A percentile compares a stretch with the other conserved stretches of the same genome.
These are phyloP conservation scores for Coregonus ussuriensis DNA, from an alignment of 2,797 vertebrate species.

Conservation along the genomic window DNA sequence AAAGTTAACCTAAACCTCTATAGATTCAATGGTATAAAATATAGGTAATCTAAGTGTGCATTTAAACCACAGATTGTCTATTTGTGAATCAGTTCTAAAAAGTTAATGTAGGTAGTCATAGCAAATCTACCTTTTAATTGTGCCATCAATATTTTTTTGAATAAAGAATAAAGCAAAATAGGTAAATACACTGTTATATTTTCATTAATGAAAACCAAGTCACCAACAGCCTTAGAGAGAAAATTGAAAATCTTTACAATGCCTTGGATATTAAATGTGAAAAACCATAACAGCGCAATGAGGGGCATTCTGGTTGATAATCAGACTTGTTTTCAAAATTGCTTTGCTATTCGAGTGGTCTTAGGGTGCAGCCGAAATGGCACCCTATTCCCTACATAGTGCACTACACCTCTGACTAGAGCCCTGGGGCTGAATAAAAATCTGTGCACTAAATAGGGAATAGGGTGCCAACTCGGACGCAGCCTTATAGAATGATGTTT, in stretches of 20 bases:
- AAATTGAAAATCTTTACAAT: conserved; percentile 35
- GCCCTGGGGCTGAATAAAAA: background rate
- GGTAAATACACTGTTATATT: conserved; percentile 86
- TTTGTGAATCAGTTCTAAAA: conserved; percentile 99
- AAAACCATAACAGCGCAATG: conserved; percentile 89
- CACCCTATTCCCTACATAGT: background rate
- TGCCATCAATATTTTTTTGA: conserved; percentile 71
- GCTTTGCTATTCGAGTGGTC: conserved; percentile 87
- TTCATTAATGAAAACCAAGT: conserved; percentile 77
- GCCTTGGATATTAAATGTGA: conserved; percentile 76
- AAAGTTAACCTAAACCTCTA: conserved; percentile 74
- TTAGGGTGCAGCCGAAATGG: background rate
- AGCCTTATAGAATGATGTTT: conserved; percentile 64
- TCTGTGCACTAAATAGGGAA: background rate
- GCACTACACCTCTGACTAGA: background rate
- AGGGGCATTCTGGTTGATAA: conserved; percentile 79
- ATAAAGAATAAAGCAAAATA: conserved; percentile 84
- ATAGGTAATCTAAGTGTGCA: conserved; percentile 99
- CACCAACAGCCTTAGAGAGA: conserved; percentile 89
- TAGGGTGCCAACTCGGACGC: background rate
- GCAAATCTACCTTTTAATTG: conserved; percentile 87
- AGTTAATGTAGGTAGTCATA: conserved; percentile 99
- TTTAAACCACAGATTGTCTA: conserved; percentile 99
- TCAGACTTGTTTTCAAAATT: conserved; percentile 75
- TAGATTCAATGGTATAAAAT: conserved; percentile 89